Conservation (phyloP, 1,140 invertebrate genomes). For the Heliothis virescens region DNA sequence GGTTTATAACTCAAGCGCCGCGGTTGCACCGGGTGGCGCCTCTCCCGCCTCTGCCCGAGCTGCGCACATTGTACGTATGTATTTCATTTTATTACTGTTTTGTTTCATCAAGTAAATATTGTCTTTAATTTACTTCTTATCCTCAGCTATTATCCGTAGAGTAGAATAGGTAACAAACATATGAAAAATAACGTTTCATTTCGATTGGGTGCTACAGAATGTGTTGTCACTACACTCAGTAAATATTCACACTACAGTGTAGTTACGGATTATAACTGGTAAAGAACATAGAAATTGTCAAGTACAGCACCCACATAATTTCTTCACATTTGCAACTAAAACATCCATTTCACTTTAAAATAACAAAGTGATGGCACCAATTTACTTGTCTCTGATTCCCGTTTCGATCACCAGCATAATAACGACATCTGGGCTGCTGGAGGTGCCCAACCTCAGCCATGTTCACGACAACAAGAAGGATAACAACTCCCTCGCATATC, state of each 20-base stretch:
- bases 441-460: constrained; percentile 77
- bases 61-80: constrained; percentile 85
- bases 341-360: too few relatives aligned
- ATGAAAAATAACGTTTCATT: too few relatives aligned
- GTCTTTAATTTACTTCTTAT: neutral
- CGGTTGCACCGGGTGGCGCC: constrained; percentile 66
- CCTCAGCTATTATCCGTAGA: too few relatives aligned
- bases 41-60: constrained; percentile 76
- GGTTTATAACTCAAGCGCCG: constrained; percentile 79
- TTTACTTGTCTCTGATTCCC: neutral
- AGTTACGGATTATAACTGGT: too few relatives aligned
- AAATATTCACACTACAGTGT: too few relatives aligned
- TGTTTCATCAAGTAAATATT: constrained; percentile 3
- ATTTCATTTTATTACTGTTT: constrained; percentile 60
- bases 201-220: too few relatives aligned
- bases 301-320: too few relatives aligned
- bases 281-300: too few relatives aligned
- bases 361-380: too few relatives aligned
- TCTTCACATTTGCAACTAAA: too few relatives aligned
- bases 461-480: constrained; percentile 72
- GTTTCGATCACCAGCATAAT: constrained; percentile 66
- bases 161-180: too few relatives aligned
- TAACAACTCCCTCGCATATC: constrained; percentile 65
- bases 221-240: too few relatives aligned
- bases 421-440: constrained; percentile 75